A percentile compares a stretch with the other conserved stretches of the same genome.
Evolutionary conservation across 2,797 vertebrate species (phyloP).

Genomic region (Acanthopagrus latus): DNA sequence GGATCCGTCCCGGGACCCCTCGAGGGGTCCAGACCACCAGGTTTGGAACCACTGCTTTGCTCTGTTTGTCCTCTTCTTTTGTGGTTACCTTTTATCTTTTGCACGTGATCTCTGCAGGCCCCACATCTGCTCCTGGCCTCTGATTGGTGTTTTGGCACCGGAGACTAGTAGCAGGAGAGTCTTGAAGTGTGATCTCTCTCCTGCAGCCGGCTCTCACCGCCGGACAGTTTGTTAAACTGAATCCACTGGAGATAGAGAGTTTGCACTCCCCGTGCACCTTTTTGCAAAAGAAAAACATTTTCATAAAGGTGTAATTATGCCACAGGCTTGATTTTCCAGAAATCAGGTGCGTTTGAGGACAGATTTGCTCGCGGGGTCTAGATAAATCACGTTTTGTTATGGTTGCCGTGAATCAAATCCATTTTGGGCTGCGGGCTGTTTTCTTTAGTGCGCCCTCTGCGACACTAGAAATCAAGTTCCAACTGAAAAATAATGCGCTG

Average conservation of each 20-base stretch:
- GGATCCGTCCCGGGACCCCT: neutral
- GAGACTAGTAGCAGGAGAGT: constrained; percentile 47
- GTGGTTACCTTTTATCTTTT: constrained; percentile 55
- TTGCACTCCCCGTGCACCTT: constrained; percentile 12
- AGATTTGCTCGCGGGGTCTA: constrained; percentile 7
- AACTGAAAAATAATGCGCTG: constrained; percentile 21
- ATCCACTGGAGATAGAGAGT: constrained; percentile 19
- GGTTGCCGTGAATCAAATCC: constrained; percentile 55
- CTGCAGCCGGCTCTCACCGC: constrained; percentile 18
- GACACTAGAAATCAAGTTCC: constrained; percentile 38
- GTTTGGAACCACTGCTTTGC: constrained; percentile 5
- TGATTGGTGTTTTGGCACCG: constrained; percentile 59
- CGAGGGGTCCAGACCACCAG: constrained; percentile 3
- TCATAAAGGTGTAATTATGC: constrained; percentile 25
- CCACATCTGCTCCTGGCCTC: constrained; percentile 48
- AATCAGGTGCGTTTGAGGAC: constrained; percentile 38
- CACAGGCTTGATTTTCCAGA: neutral
- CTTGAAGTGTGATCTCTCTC: constrained; percentile 54
- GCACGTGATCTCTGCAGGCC: constrained; percentile 39
- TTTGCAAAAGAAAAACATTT: constrained; percentile 45
- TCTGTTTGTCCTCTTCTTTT: constrained; percentile 35
- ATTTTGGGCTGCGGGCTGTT: constrained; percentile 43
- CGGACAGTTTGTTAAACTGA: constrained; percentile 36
- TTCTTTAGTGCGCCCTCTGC: constrained; percentile 1
- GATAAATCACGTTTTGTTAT: constrained; percentile 44